Conservation (phyloP, 1,140 invertebrate species). For the Anthonomus grandis region DNA sequence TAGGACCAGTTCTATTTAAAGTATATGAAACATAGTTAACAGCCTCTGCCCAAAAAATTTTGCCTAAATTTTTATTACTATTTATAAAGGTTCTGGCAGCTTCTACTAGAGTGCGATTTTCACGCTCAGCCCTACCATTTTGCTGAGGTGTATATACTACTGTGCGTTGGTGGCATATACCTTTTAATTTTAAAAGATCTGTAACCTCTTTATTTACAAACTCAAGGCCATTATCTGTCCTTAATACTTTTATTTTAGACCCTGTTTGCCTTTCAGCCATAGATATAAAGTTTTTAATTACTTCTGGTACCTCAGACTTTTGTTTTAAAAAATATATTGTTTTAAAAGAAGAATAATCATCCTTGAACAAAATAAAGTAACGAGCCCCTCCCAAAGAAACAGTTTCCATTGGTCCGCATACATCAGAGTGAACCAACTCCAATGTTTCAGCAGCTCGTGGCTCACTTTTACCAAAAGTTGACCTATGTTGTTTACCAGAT, state of each 20-base stretch:
- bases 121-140: conserved; percentile 47
- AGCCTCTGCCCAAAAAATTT: conserved; percentile 51
- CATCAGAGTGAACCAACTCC: conserved; percentile 48
- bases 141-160: conserved; percentile 45
- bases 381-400: conserved; percentile 43
- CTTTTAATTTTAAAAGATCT: conserved; percentile 26
- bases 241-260: conserved; percentile 26
- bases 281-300: conserved; percentile 18
- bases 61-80: conserved; percentile 39
- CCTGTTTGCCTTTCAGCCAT: conserved; percentile 15
- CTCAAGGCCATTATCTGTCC: conserved; percentile 34
- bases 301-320: conserved; percentile 50
- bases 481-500: conserved; percentile 38
- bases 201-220: conserved; percentile 31
- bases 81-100: conserved; percentile 47
- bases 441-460: conserved; percentile 23
- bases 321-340: conserved; percentile 49
- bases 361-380: conserved; percentile 51
- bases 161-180: conserved; percentile 32
- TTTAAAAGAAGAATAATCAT: conserved; percentile 45
- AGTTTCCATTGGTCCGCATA: conserved; percentile 44
- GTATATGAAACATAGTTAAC: conserved; percentile 45
- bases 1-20: conserved; percentile 41
- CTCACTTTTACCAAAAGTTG: conserved; percentile 18
- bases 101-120: conserved; percentile 49